phyloP scores from a whole-genome alignment of 53 echinoderm and acorn worm species.

The Astropecten irregularis region DNA sequence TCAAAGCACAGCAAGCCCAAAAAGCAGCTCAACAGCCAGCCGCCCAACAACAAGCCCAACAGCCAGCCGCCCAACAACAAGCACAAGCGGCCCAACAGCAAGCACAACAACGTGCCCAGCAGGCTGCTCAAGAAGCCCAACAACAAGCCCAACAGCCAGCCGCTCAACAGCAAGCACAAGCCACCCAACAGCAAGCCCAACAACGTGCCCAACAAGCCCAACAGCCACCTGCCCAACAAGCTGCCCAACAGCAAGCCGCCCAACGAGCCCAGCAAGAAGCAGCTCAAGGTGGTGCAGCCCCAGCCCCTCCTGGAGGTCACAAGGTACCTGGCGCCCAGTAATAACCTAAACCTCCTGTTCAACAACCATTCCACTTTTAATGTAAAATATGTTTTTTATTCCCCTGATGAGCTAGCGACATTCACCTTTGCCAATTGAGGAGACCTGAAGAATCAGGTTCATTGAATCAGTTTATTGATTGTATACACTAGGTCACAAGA shows the following conservation, averaged over 20 bases:
- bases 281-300: background rate
- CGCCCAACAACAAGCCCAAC: conserved; percentile 11
- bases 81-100: conserved; percentile 45
- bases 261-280: background rate
- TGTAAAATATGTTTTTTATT: too few relatives aligned
- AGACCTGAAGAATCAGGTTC: too few relatives aligned
- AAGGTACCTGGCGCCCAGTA: conserved; percentile 23
- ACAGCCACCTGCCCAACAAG: conserved; percentile 5
- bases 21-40: background rate
- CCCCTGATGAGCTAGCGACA: too few relatives aligned
- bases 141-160: background rate
- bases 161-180: conserved; percentile 16
- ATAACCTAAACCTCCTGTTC: background rate
- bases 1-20: conserved; percentile 4
- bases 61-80: conserved; percentile 36
- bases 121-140: background rate
- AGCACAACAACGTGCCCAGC: background rate
- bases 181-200: conserved; percentile 38
- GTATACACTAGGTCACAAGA: too few relatives aligned
- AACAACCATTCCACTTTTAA: conserved; percentile 25
- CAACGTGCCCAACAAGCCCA: background rate
- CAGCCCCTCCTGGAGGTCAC: background rate
- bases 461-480: too few relatives aligned
- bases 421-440: too few relatives aligned
- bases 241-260: conserved; percentile 34